Evolutionary conservation across 53 echinoderm and acorn worm species (phyloP).

Genomic region (Mesocentrotus franciscanus): DNA sequence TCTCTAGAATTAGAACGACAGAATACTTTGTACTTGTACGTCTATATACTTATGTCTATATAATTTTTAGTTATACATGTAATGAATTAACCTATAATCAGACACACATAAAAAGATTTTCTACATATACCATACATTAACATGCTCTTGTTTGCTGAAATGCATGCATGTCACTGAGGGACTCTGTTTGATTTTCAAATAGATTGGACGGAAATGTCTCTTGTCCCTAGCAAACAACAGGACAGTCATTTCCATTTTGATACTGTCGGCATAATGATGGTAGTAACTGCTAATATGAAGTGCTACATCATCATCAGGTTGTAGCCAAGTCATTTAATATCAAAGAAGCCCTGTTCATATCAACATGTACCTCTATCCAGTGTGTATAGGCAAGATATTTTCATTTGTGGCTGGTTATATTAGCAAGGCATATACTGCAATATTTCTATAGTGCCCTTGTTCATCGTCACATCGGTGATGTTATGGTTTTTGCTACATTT

Average conservation of each 20-base stretch:
- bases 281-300: not conserved
- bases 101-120: not conserved
- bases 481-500: too few species aligned
- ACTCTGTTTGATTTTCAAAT: slow-evolving; percentile 1
- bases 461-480: too few species aligned
- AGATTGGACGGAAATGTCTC: slow-evolving; percentile 8
- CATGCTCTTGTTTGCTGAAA: not conserved
- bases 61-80: too few species aligned
- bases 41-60: too few species aligned
- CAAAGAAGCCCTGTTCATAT: not conserved
- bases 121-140: not conserved
- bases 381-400: too few species aligned
- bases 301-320: slow-evolving; percentile 12
- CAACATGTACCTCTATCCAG: not conserved
- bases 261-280: not conserved
- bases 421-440: too few species aligned
- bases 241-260: not conserved
- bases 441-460: too few species aligned
- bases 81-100: not conserved
- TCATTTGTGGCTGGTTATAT: too few species aligned
- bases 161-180: not conserved
- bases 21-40: too few species aligned
- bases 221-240: not conserved
- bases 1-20: too few species aligned
- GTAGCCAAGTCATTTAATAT: not conserved